Base-by-base conservation (phyloP, 1,140 invertebrate genomes). In the Lanistes nyassanus region DNA sequence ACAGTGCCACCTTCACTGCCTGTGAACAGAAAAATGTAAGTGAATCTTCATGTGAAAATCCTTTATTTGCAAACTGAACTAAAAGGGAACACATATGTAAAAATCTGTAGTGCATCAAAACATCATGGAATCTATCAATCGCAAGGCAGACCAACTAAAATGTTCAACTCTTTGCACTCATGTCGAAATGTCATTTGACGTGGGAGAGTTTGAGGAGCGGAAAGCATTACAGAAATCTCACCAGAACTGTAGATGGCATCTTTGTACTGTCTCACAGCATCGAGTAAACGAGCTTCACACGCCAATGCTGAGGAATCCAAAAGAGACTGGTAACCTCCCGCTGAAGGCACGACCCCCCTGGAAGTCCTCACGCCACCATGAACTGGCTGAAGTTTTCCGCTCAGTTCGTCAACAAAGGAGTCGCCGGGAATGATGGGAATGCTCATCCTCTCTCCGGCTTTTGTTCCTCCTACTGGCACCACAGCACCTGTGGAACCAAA, bases 281-380 rank as follows among this genome's bases (percentile, higher is more conserved):
- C 86, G 26, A 79, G 75, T 21, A 79, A 80, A 29, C 84, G 39
- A 3, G 80, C 82, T 68, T 88, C 86, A 80, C 81, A 84, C 0
- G 86, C 86, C 67, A 88, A 47, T 16, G 85, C 81, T 74, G 75
- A 85, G 0, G 84, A 80, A 74, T 86, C 83, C 29, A 88, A 78
- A 36, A 87, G 79, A 13, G 82, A 81, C 74, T 87, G 85, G 79
- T 85, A 85, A 29, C 87, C 86, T 34, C 87, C 87, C 60, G 79
- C 80, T 72, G 85, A 85, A 73, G 87, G 82, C 65, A 76, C 56
- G 31, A 87, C 84, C 13, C 47, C 68, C 16, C 55, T 64, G 21
- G 77, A 55, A 19, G 76, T 64, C 23, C 71, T 64, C 19, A 85
- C 71, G 16, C 85, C 86, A 74, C 85, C 75, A 62, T 85, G 81